These are phyloP conservation scores for Pogoniulus pusillus DNA, from an alignment of 2,797 vertebrate genomes.

Conservation along the genomic window DNA sequence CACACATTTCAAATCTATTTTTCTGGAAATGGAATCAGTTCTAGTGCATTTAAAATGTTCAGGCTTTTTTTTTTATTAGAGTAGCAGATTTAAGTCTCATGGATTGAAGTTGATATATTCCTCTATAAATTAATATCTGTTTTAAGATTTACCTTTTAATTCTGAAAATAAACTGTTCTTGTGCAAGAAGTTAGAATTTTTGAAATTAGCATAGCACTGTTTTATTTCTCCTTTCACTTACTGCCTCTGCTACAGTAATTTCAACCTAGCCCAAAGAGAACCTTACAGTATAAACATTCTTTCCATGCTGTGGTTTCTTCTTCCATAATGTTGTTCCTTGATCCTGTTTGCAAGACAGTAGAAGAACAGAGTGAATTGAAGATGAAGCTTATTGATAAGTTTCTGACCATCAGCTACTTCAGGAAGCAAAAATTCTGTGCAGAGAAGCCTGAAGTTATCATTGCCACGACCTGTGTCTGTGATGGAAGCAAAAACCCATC, in stretches of 20 bases:
- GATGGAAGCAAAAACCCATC: slow-evolving; percentile 73
- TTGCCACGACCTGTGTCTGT: not conserved
- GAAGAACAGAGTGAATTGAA: slow-evolving; percentile 2
- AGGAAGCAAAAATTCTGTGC: not conserved
- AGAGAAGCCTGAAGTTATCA: slow-evolving; percentile 12
- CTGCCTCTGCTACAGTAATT: not conserved
- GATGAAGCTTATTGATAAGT: not conserved
- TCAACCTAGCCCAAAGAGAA: not conserved
- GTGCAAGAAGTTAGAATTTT: not conserved
- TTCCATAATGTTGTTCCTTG: not conserved
- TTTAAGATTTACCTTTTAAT: not conserved
- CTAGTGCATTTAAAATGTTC: not conserved
- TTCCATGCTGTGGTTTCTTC: not conserved
- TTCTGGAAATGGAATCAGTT: not conserved
- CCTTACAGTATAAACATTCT: not conserved
- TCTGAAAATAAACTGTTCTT: not conserved
- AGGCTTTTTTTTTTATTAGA: not conserved
- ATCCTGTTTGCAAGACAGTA: not conserved
- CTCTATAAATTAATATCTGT: not conserved
- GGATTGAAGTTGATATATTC: not conserved
- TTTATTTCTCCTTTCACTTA: not conserved
- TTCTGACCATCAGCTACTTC: not conserved
- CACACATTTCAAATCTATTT: not conserved
- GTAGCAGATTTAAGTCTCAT: not conserved
- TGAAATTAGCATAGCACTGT: not conserved